Evolutionary conservation across 92 coral and sea anemone genomes (phyloP), one percentile per base, ranked within the genome.

Genomic region (Bergia sp.): DNA sequence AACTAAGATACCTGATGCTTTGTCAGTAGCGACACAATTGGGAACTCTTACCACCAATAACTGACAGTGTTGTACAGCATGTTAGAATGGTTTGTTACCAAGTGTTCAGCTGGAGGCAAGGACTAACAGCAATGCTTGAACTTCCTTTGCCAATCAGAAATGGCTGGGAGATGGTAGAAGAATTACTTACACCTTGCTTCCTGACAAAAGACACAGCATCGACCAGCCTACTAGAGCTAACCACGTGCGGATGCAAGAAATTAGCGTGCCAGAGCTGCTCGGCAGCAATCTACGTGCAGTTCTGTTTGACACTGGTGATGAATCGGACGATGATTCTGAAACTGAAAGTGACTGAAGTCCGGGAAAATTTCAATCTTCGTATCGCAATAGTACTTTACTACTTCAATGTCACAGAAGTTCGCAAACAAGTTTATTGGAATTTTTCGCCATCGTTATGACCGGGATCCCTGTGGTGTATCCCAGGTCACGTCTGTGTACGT

Each of bases 181-280:
- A 40, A 44, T 44, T 78, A 4, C 58, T 78, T 47, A n/a, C 37
- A 23, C 93, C 91, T 20, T 67, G 53, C 77, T 86, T 66, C 36
- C 84, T 90, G 91, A 78, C 95, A 12, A 90, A 84, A 49, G 66
- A 50, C 5, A 79, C 88, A 16, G 91, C 89, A n/a, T 91, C 93
- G 7, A 58, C 36, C 15, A 85, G 88, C 49, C 72, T 90, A 9
- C 57, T 88, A 4, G 93, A 92, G 85, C 90, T 93, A 20, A 87
- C 87, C 20, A 86, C 82, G 37, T 87, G 91, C 82, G 20, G n/a
- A 15, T 90, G 90, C 75, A 55, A 47, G 49, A 79, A 44, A 45
- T 87, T 85, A 12, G 76, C 3, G 37, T 88, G 91, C 72, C 76
- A 57, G n/a, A 55, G 73, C 13, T 82, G 82, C 71, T 92, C 87